A percentile compares a stretch with the other conserved stretches of the same genome.
These are phyloP conservation scores for Temnothorax ravouxi DNA, from an alignment of 2,888 invertebrate genomes.

Conservation along the genomic window DNA sequence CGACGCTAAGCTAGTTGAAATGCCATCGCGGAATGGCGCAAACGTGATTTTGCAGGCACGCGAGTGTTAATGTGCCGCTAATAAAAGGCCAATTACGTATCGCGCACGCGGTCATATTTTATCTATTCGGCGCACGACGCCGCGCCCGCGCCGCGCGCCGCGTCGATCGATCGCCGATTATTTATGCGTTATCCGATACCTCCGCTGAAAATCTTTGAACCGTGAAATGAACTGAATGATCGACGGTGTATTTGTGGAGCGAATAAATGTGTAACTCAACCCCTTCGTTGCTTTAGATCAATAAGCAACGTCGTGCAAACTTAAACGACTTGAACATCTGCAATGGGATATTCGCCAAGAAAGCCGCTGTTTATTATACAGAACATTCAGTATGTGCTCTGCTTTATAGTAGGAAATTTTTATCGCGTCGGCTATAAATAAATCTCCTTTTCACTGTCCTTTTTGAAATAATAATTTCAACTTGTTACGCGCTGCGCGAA, in stretches of 20 bases:
- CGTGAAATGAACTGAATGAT: neutral
- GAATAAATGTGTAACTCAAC: slow-evolving; percentile 12
- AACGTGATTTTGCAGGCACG: slow-evolving; percentile 1
- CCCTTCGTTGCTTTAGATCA: slow-evolving; percentile 8
- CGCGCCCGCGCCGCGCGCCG: too few species aligned
- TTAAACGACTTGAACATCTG: slow-evolving; percentile 7
- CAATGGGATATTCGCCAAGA: slow-evolving; percentile 4
- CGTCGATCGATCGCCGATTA: neutral
- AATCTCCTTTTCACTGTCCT: neutral
- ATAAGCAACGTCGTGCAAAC: slow-evolving; percentile 4
- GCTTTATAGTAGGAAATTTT: slow-evolving; percentile 10
- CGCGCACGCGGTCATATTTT: neutral
- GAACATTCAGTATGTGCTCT: neutral
- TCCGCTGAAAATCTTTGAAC: neutral
- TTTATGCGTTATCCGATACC: neutral
- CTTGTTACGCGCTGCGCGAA: neutral
- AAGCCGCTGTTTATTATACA: neutral
- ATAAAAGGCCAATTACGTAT: slow-evolving; percentile 41
- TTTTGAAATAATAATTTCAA: slow-evolving; percentile 7
- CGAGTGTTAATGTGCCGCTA: slow-evolving; percentile 27
- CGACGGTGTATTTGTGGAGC: neutral
- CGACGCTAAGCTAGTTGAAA: slow-evolving; percentile 28
- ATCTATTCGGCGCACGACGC: slow-evolving; percentile 5
- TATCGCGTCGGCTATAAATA: neutral
- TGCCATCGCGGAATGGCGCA: neutral